Evolutionary conservation across 2,113 vertebrate genomes (phyloP).

Genomic region (Tenrec ecaudatus): DNA sequence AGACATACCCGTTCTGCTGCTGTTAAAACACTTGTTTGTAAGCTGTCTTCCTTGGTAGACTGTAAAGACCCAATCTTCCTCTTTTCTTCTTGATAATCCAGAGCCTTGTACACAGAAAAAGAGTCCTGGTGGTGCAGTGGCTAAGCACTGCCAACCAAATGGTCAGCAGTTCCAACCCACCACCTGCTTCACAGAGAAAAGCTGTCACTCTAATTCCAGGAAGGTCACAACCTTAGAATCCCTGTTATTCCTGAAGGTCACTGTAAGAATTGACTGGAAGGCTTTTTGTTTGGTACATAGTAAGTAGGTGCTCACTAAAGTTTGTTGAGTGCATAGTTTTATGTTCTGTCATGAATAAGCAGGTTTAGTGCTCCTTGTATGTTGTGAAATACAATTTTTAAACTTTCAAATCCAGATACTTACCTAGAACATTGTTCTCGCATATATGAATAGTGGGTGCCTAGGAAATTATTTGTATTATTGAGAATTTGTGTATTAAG

Average conservation of each 20-base stretch:
- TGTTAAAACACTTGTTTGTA: too few species aligned
- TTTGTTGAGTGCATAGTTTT: conserved; percentile 30
- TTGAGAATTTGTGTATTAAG: conserved; percentile 5
- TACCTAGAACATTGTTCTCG: not conserved
- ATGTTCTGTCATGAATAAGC: not conserved
- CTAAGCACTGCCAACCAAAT: too few species aligned
- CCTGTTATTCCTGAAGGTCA: not conserved
- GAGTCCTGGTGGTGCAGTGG: too few species aligned
- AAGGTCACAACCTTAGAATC: not conserved
- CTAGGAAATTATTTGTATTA: not conserved
- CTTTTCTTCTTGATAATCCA: too few species aligned
- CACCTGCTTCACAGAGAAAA: not conserved
- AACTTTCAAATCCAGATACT: not conserved
- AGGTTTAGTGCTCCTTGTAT: conserved; percentile 36
- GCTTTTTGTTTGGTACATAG: too few species aligned
- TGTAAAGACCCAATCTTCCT: too few species aligned
- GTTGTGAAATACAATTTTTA: not conserved
- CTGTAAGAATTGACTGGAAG: not conserved
- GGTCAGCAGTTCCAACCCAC: not conserved
- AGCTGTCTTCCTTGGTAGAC: too few species aligned
- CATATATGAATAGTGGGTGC: not conserved
- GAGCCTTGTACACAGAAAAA: too few species aligned
- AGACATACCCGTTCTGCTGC: too few species aligned
- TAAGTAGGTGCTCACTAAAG: conserved; percentile 1
- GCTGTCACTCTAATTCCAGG: not conserved